Percentiles rank a stretch among this genome's conserved stretches.
These are phyloP conservation scores for Troilus luridus DNA, from an alignment of 2,888 invertebrate genomes.

Conservation along the genomic window DNA sequence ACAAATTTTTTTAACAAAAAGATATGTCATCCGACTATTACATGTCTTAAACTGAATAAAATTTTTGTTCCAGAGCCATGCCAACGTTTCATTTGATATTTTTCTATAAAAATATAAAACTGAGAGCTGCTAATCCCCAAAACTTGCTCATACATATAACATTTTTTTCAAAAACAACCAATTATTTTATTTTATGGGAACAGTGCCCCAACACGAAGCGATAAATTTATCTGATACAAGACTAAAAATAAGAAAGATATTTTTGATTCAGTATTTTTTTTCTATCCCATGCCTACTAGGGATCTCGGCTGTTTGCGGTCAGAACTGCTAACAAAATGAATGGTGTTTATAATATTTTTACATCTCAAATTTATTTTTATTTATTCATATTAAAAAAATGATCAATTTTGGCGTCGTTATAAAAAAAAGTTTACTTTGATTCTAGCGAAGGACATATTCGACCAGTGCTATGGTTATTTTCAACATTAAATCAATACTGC, in stretches of 20 bases:
- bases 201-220: background rate
- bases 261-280: background rate
- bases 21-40: too few species aligned
- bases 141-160: background rate
- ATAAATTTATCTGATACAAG: background rate
- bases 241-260: background rate
- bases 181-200: constrained; percentile 18
- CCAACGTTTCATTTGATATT: too few species aligned
- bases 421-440: background rate
- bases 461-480: constrained; percentile 11
- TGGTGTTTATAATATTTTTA: background rate
- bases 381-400: too few species aligned
- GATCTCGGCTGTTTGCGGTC: background rate
- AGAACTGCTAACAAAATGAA: background rate
- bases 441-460: background rate
- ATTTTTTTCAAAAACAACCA: background rate
- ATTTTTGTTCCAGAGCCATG: too few species aligned
- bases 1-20: too few species aligned
- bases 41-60: too few species aligned
- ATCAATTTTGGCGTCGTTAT: too few species aligned
- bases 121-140: background rate
- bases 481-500: constrained; percentile 33
- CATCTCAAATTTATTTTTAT: too few species aligned
- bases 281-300: background rate
- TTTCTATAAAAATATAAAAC: background rate